Base-by-base conservation (phyloP, 2,888 invertebrate species). In the Drosophila robusta region DNA sequence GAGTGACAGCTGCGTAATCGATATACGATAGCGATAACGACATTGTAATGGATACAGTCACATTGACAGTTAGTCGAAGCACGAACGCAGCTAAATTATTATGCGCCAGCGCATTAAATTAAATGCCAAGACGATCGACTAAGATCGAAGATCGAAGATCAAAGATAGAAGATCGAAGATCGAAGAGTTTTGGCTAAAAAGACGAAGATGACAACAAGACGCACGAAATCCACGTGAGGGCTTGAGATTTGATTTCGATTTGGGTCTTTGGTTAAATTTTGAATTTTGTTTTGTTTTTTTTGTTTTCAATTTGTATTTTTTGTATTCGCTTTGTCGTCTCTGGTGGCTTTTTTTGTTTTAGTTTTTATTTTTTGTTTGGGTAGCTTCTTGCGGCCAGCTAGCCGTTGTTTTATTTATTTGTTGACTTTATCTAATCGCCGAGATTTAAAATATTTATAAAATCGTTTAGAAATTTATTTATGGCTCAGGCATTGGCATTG, bases 401-500 rank as follows among this genome's bases (percentile, higher is more conserved):
- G 63, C 75, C 76, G 89, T 86, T 89, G 89, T 81, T 85, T 86
- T 89, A 86, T 89, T 89, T 87, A 89, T 88, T 85, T 88, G 89
- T 81, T 84, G 81, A 81, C 82, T 89, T 84, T 89, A 90, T 89
- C 89, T 87, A 90, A 90, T 85, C 89, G 78, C 83, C 68, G 80
- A 79, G 81, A 90, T 89, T 87, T 87, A 83, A 87, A 87, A 89
- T 88, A 87, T 89, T 87, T 87, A 89, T 87, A 79, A 83, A 87
- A 83, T 89, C 89, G 80, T 87, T 89, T 86, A 88, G 80, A 87
- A 84, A 87, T 85, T 80, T 85, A 88, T 88, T 87, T 84, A 89
- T 89, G 90, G 76, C 82, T 62, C 76, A 72, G 49, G 74, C 83
- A 86, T 74, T 85, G 85, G 87, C 89, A 86, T 85, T 89, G 85